These are phyloP conservation scores for Troides aeacus DNA, from an alignment of 2,888 invertebrate genomes.

Conservation along the genomic window DNA sequence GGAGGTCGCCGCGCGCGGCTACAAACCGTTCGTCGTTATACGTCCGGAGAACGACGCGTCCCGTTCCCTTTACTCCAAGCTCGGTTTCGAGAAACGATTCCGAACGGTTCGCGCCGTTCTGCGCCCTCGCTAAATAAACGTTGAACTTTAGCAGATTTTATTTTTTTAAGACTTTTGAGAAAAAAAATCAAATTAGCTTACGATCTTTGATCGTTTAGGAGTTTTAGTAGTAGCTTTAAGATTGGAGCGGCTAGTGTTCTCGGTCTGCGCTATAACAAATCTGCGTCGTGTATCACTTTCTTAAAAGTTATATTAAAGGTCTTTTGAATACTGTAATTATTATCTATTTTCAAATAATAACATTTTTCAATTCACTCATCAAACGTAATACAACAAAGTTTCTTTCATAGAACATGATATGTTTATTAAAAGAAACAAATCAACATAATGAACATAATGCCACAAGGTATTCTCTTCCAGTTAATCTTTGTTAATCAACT, in stretches of 20 bases:
- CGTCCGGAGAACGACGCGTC: slow-evolving; percentile 92
- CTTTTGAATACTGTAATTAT: slow-evolving; percentile 10
- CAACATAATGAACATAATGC: too few relatives aligned
- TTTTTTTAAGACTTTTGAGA: slow-evolving; percentile 80
- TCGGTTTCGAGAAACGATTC: slow-evolving; percentile 89
- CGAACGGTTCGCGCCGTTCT: slow-evolving; percentile 90
- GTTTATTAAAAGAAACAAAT: too few relatives aligned
- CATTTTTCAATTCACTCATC: neutral
- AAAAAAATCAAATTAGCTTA: slow-evolving; percentile 73
- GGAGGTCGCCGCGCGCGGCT: slow-evolving; percentile 85
- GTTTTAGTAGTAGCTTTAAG: slow-evolving; percentile 77
- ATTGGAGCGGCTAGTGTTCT: slow-evolving; percentile 71
- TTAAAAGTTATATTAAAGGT: neutral
- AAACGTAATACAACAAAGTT: neutral
- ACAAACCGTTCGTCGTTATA: slow-evolving; percentile 92
- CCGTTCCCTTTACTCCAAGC: slow-evolving; percentile 89
- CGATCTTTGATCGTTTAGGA: slow-evolving; percentile 76
- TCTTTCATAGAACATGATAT: too few relatives aligned
- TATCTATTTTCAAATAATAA: slow-evolving; percentile 9
- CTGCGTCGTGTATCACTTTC: slow-evolving; percentile 21
- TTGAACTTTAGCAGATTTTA: slow-evolving; percentile 78
- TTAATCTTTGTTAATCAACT: too few relatives aligned
- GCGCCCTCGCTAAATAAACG: slow-evolving; percentile 75
- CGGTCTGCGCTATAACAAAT: slow-evolving; percentile 46
- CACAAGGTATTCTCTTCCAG: too few relatives aligned